Base-by-base conservation (phyloP, 2,797 vertebrate genomes). In the Atherinosoma microstoma region DNA sequence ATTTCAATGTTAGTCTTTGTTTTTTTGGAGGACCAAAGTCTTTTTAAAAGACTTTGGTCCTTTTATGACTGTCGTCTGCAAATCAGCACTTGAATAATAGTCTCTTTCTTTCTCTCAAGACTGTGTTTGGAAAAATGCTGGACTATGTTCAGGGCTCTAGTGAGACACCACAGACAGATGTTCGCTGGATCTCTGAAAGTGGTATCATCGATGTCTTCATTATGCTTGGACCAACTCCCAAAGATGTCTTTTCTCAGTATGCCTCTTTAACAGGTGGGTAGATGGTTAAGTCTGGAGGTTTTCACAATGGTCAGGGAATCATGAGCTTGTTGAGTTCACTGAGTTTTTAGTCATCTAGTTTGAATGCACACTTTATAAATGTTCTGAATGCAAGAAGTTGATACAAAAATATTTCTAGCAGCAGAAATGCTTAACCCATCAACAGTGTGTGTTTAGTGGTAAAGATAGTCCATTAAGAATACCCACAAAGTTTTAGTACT, bases 161-260 rank as follows among this genome's bases (percentile, higher is more conserved):
- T 24, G 97, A 98, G 82, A 96, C 92, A 0, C 96, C 97, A 0
- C 97, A 98, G 93, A 98, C 97, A 0, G 96, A 98, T 2, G 95
- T 99, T 13, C 97, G 94, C 66, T 99, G 97, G 97, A 96, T 98
- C 87, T 99, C 97, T 0, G 97, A 99, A 87, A 98, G 96, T 0
- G 97, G 97, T 36, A 94, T 98, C 78, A 94, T 99, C 0, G 97
- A 98, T 0, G 96, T 95, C 15, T 98, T 98, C 73, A 82, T 99
- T 34, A 92, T 99, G 88, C 93, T 97, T 0, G 97, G 97, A 22
- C 97, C 97, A 1, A 88, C 92, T 0, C 92, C 95, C 4, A 85
- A 71, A 0, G 96, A 96, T 0, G 84, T 98, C 53, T 96, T 97
- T 57, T 85, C 87, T 70, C 97, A 98, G 86, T 98, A 98, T 0